These are phyloP conservation scores for Papilio polytes DNA, from an alignment of 1,140 invertebrate species.

Conservation along the genomic window DNA sequence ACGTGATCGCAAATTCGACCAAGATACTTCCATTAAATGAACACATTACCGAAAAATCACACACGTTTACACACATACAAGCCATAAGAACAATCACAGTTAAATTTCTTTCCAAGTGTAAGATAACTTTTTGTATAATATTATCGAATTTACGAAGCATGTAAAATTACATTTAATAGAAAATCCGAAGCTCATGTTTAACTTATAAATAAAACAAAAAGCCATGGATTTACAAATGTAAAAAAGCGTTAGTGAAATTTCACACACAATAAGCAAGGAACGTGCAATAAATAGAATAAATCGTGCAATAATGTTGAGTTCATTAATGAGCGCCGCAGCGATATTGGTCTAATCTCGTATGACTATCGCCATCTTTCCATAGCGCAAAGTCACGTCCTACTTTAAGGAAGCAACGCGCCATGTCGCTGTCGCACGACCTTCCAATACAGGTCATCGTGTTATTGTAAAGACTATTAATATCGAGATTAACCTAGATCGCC, in stretches of 20 bases:
- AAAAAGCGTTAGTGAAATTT: background rate
- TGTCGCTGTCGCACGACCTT: slow-evolving; percentile 59
- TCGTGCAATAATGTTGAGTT: slow-evolving; percentile 34
- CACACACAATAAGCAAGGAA: slow-evolving; percentile 16
- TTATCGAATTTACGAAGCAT: too few species aligned
- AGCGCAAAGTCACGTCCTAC: slow-evolving; percentile 53
- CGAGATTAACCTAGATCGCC: slow-evolving; percentile 34
- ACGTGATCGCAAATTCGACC: slow-evolving; percentile 65
- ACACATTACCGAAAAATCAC: slow-evolving; percentile 51
- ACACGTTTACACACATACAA: too few species aligned
- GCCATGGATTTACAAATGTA: background rate
- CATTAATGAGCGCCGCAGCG: slow-evolving; percentile 29
- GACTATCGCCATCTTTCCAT: slow-evolving; percentile 47
- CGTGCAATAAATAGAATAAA: slow-evolving; percentile 29
- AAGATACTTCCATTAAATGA: slow-evolving; percentile 65
- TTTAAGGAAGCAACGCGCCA: slow-evolving; percentile 48
- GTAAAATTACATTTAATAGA: too few species aligned
- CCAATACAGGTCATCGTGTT: slow-evolving; percentile 58
- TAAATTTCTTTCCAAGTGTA: too few species aligned
- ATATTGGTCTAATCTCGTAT: slow-evolving; percentile 34
- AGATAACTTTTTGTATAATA: too few species aligned
- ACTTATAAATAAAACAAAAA: background rate
- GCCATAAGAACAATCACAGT: too few species aligned
- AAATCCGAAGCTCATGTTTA: too few species aligned
- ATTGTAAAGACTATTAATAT: slow-evolving; percentile 46